These are phyloP conservation scores for Cyanoderma ruficeps DNA, from an alignment of 2,113 vertebrate species.

Conservation along the genomic window DNA sequence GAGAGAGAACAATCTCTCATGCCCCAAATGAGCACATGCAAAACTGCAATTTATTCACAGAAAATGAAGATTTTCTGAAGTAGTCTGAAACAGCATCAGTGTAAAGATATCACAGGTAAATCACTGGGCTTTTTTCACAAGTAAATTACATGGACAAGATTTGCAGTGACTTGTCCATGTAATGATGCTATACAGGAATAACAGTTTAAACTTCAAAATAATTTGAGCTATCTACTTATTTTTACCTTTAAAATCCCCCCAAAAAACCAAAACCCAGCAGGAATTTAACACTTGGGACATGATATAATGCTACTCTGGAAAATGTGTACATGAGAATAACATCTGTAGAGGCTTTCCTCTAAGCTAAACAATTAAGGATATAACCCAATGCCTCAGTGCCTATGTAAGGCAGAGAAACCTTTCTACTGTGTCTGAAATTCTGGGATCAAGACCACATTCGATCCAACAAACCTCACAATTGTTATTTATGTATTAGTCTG, in stretches of 20 bases:
- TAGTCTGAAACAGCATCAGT: not conserved
- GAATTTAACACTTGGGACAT: not conserved
- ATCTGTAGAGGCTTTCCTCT: not conserved
- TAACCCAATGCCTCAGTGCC: not conserved
- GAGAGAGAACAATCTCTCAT: not conserved
- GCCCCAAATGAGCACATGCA: not conserved
- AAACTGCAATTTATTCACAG: not conserved
- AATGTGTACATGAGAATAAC: not conserved
- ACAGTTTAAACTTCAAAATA: not conserved
- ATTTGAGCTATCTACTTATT: not conserved
- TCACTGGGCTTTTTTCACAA: not conserved
- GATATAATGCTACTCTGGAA: not conserved
- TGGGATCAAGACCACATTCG: not conserved
- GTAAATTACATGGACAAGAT: not conserved
- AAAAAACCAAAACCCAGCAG: not conserved
- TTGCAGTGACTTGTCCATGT: not conserved
- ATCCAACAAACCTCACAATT: not conserved
- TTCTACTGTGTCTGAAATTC: not conserved
- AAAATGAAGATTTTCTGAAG: not conserved
- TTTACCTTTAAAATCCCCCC: not conserved
- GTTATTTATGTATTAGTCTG: not conserved
- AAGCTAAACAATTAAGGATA: not conserved
- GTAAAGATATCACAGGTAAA: not conserved
- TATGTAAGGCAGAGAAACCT: not conserved
- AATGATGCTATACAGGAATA: not conserved